phyloP scores from a whole-genome alignment of 2,888 invertebrate species.

The Xanthostigma xanthostigma region DNA sequence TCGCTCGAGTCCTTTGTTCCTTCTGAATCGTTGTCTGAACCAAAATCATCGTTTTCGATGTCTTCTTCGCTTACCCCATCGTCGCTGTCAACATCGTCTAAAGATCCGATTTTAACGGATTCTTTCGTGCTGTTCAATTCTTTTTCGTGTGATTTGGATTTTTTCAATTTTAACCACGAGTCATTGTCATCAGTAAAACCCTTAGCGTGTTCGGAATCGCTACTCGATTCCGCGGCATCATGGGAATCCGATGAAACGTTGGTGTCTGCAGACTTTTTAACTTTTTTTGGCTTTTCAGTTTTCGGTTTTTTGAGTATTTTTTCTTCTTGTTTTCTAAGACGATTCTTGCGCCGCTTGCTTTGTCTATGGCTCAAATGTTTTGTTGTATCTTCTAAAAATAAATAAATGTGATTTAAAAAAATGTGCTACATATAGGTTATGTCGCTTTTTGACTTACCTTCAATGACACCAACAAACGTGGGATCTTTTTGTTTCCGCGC shows the following conservation, averaged over 20 bases:
- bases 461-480: slow-evolving; percentile 40
- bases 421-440: neutral
- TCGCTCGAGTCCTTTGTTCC: slow-evolving; percentile 21
- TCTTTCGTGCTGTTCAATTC: slow-evolving; percentile 6
- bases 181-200: slow-evolving; percentile 60
- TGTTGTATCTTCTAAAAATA: slow-evolving; percentile 25
- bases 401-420: slow-evolving; percentile 5
- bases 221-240: too few relatives aligned
- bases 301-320: slow-evolving; percentile 11
- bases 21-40: slow-evolving; percentile 17
- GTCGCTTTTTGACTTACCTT: slow-evolving; percentile 24
- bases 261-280: slow-evolving; percentile 8
- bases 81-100: slow-evolving; percentile 15
- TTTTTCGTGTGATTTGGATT: slow-evolving; percentile 1
- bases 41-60: slow-evolving; percentile 15
- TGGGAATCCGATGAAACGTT: neutral
- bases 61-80: slow-evolving; percentile 23
- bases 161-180: slow-evolving; percentile 50
- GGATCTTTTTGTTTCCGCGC: slow-evolving; percentile 78
- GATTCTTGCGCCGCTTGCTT: slow-evolving; percentile 47
- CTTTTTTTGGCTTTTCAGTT: slow-evolving; percentile 19
- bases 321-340: slow-evolving; percentile 28
- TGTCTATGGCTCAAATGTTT: slow-evolving; percentile 54
- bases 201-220: slow-evolving; percentile 15
- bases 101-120: slow-evolving; percentile 15